Base-by-base conservation (phyloP, 2,797 vertebrate genomes). In the Tinamus major region DNA sequence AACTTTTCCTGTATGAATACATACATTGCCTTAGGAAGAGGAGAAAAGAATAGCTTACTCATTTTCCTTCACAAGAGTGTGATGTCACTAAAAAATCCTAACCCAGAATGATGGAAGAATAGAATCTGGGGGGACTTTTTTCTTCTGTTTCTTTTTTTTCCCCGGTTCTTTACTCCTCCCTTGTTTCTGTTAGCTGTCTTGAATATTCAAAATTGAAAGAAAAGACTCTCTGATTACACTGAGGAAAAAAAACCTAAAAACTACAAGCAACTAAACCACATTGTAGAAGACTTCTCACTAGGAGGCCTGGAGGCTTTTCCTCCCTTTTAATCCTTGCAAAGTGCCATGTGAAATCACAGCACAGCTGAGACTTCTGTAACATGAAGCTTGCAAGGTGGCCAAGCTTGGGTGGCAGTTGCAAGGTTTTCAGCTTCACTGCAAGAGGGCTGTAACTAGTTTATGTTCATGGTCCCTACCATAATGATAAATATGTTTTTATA, bases 391-490 rank as follows among this genome's bases (percentile, higher is more conserved):
- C 62, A 72, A 53, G 46, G 82, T 70, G 46, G 42, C 64, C 51
- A 12, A 0, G 6, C 67, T 86, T 23, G 48, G 71, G 42, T 20
- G 49, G 46, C 9, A 70, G 24, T 42, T 67, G 84, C 46, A 69
- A 31, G 31, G 37, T 9, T 90, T 68, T 85, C 16, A 44, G 33
- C 13, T 58, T 61, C 7, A 49, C 10, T 11, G 18, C 4, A 7
- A 1, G 21, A 59, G 13, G 10, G 33, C 24, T 79, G 53, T 0
- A 0, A 0, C 27, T 21, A 70, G n/a, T 35, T 79, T 37, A n/a
- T 18, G 24, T 67, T 65, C 35, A 16, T 29, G 69, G 80, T 49
- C 58, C 48, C 26, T 44, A 14, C 3, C 27, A 70, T 33, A 17
- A 63, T 81, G 42, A 39, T 14, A 69, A 79, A 76, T 4, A 67